phyloP scores from a whole-genome alignment of 2,888 invertebrate genomes.

The Hecatera dysodea region DNA sequence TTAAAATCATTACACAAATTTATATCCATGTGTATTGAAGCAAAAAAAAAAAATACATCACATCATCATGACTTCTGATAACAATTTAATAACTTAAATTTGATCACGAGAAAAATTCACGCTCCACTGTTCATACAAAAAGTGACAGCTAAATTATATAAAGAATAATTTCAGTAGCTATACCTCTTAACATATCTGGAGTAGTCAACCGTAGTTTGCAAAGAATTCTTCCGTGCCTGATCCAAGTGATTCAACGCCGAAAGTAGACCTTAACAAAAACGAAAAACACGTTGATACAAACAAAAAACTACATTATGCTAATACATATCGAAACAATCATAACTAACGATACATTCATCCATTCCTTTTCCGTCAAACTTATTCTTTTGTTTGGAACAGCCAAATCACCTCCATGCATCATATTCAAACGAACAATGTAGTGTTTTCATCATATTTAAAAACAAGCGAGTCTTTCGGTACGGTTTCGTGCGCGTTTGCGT shows the following conservation, averaged over 20 bases:
- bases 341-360: slow-evolving; percentile 84
- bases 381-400: slow-evolving; percentile 89
- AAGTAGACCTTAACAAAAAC: slow-evolving; percentile 83
- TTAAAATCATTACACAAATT: slow-evolving; percentile 64
- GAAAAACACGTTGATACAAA: slow-evolving; percentile 71
- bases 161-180: slow-evolving; percentile 63
- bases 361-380: slow-evolving; percentile 86
- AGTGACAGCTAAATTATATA: slow-evolving; percentile 67
- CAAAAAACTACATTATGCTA: slow-evolving; percentile 81
- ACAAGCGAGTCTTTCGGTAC: slow-evolving; percentile 73
- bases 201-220: slow-evolving; percentile 95
- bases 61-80: slow-evolving; percentile 62
- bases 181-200: slow-evolving; percentile 96
- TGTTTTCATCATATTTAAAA: slow-evolving; percentile 86
- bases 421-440: slow-evolving; percentile 86
- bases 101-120: slow-evolving; percentile 58
- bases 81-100: slow-evolving; percentile 61
- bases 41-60: slow-evolving; percentile 56
- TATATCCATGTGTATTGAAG: slow-evolving; percentile 59
- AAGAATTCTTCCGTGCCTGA: slow-evolving; percentile 89
- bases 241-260: slow-evolving; percentile 89
- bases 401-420: slow-evolving; percentile 89
- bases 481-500: slow-evolving; percentile 77
- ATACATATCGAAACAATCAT: slow-evolving; percentile 83
- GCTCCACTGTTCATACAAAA: slow-evolving; percentile 59